phyloP scores from a whole-genome alignment of 2,797 vertebrate species.

The Rhodeus uyekii region DNA sequence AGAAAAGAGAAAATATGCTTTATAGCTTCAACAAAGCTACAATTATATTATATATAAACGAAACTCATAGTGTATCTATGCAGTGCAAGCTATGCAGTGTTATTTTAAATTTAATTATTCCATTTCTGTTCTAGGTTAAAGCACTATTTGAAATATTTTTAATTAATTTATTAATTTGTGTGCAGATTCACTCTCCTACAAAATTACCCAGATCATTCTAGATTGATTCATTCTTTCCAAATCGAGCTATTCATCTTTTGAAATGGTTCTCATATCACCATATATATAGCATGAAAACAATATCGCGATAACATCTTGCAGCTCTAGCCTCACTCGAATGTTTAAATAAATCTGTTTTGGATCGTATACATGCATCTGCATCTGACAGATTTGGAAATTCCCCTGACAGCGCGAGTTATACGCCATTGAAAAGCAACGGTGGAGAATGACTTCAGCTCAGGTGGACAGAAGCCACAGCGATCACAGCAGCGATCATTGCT shows the following conservation, averaged over 20 bases:
- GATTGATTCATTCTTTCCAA: not conserved
- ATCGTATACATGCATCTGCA: too few relatives aligned
- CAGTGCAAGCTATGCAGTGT: too few relatives aligned
- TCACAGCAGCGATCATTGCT: too few relatives aligned
- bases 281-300: too few relatives aligned
- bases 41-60: too few relatives aligned
- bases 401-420: not conserved
- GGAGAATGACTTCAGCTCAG: not conserved
- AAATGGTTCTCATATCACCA: not conserved
- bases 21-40: too few relatives aligned
- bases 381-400: not conserved
- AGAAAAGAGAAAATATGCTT: too few relatives aligned
- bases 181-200: not conserved
- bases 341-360: not conserved
- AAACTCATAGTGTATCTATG: too few relatives aligned
- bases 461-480: too few relatives aligned
- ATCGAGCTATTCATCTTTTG: not conserved
- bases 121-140: too few relatives aligned
- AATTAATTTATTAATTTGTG: not conserved
- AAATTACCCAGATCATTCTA: not conserved
- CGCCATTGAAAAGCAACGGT: not conserved
- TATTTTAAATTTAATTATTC: too few relatives aligned
- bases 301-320: not conserved
- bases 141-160: too few relatives aligned
- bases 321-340: not conserved